Base-by-base conservation (phyloP, 1,140 invertebrate genomes). In the Bombus cullumanus region DNA sequence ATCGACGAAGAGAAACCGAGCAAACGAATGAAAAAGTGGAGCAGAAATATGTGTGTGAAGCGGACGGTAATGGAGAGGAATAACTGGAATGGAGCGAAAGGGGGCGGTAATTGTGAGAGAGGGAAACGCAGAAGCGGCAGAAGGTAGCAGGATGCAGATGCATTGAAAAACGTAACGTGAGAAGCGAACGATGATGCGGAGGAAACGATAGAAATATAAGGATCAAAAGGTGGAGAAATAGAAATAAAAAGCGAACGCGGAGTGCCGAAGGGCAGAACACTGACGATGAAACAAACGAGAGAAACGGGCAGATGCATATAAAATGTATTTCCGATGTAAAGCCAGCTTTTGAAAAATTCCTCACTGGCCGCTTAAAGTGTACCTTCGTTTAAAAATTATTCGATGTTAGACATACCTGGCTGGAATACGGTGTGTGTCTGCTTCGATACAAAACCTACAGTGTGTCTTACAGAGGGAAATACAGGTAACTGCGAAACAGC, bases 171-270 rank as follows among this genome's bases (percentile, higher is more conserved):
- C 59, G 75, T 69, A 78, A 78, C 75, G 75, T 57, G 82, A 78
- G 82, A 78, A 84, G n/a, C 64, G 75, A 71, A 76, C 41, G 82
- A 71, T 59, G 73, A 39, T 53, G 94, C 93, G 91, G 92, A 92
- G 92, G 92, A 93, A 93, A 92, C 89, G 92, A 93, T 93, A 93
- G 93, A 94, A 94, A 94, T 94, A 94, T 92, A 91, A 80, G 64
- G 59, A 66, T 75, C n/a, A 79, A 86, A 78, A 62, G 37, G 25
- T 34, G 41, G 73, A 43, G 68, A 75, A 78, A 85, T 74, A 74
- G 83, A 85, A 79, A 25, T 81, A 86, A 86, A 88, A 75, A 31
- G 47, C 22, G 53, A 74, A 77, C 57, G 64, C n/a, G 31, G 22
- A 57, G 69, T 15, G 37, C 43, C 22, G 57, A 62, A 66, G 71